Base-by-base conservation (phyloP, 2,113 vertebrate genomes). In the Erpornis zantholeuca region DNA sequence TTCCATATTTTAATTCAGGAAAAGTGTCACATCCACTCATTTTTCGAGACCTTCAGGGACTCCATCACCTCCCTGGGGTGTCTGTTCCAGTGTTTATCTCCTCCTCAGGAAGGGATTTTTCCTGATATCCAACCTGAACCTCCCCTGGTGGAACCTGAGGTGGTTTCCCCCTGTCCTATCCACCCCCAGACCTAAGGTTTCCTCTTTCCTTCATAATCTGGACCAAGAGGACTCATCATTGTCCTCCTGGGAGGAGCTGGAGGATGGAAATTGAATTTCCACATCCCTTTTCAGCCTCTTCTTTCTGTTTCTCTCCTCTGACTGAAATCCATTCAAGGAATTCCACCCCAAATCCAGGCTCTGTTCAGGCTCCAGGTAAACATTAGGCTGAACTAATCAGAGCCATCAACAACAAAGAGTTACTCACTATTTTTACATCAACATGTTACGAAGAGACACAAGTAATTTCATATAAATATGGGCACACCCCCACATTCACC, bases 201-300 rank as follows among this genome's bases (percentile, higher is more conserved):
- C 17, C 45, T 6, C 5, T 25, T 47, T 8, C 50, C 44, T 59
- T 28, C 42, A 22, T 2, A 22, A 28, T 12, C 4, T 24, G 40
- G 35, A 47, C 47, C 60, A 42, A 22, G 31, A 8, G 18, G 22
- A 10, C 21, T 24, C 13, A 0, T 24, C 13, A 0, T 23, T 64
- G 35, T 25, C 7, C 29, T 21, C 13, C 23, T 3, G 6, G 10
- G 22, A 56, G 45, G 35, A 49, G 47, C 24, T 65, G 54, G 13
- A 84, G n/a, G 42, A 47, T 70, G 29, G 29, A 87, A 54, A 25
- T 17, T 19, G 33, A 70, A 33, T 27, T 82, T 42, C 44, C 25
- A 22, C 23, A 14, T 42, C 21, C 31, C 21, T 23, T 70, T 70
- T 45, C 28, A 81, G 4, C n/a, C 36, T 44, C 23, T 61, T 77